Evolutionary conservation across 2,113 vertebrate genomes (phyloP).

Genomic region (Arizona elegans): DNA sequence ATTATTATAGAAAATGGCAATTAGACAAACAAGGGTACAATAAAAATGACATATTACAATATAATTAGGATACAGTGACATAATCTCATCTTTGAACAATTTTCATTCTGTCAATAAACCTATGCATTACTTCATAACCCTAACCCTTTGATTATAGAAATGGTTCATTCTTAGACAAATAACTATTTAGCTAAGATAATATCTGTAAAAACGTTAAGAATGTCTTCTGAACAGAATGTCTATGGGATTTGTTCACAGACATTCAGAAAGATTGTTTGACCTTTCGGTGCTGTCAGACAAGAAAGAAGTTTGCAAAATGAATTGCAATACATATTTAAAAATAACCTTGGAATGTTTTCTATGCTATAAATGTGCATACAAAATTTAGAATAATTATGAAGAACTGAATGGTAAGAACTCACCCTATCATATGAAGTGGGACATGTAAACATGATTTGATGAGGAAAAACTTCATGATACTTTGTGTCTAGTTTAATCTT

Average conservation of each 20-base stretch:
- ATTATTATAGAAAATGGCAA: not conserved
- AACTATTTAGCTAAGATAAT: constrained; percentile 51
- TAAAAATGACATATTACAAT: constrained; percentile 4
- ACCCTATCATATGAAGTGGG: not conserved
- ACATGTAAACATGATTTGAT: not conserved
- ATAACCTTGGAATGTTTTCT: constrained; percentile 17
- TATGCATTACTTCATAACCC: constrained; percentile 7
- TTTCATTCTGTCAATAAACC: constrained; percentile 25
- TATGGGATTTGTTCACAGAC: constrained; percentile 54
- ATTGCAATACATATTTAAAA: constrained; percentile 39
- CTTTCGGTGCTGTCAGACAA: constrained; percentile 35
- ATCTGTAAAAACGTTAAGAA: constrained; percentile 17
- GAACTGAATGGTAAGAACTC: not conserved
- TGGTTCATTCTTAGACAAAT: constrained; percentile 47
- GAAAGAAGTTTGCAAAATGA: constrained; percentile 51
- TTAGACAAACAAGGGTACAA: constrained; percentile 11
- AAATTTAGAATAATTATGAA: not conserved
- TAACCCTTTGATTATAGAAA: not conserved
- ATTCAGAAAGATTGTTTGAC: constrained; percentile 46
- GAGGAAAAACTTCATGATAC: not conserved
- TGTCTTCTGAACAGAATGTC: constrained; percentile 10
- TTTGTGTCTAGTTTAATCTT: not conserved
- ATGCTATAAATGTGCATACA: not conserved
- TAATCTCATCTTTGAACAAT: constrained; percentile 25
- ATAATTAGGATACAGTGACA: constrained; percentile 19